phyloP scores from a whole-genome alignment of 2,113 vertebrate genomes.

The Oncorhynchus nerka region DNA sequence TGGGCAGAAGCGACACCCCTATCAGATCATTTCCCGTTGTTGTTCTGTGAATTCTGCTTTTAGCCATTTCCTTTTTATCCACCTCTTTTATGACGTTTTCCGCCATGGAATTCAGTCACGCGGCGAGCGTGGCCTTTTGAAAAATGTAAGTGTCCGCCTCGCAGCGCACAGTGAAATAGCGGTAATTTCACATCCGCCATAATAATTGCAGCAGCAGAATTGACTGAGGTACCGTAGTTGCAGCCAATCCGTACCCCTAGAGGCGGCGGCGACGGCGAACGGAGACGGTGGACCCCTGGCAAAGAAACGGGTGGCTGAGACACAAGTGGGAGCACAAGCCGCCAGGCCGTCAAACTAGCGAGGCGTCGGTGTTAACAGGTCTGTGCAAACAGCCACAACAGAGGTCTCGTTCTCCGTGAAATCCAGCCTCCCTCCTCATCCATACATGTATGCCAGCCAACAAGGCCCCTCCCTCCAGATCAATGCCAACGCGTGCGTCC shows the following conservation, averaged over 20 bases:
- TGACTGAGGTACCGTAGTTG: not conserved
- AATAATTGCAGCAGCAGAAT: slow-evolving; percentile 7
- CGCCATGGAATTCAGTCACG: slow-evolving; percentile 9
- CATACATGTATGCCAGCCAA: slow-evolving; percentile 27
- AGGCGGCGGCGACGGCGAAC: not conserved
- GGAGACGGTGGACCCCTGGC: not conserved
- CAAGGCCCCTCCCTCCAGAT: slow-evolving; percentile 19
- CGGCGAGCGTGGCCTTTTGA: not conserved
- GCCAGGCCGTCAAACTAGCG: no score
- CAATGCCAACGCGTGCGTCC: not conserved
- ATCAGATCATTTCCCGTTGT: slow-evolving; percentile 2
- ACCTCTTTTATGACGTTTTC: slow-evolving; percentile 25
- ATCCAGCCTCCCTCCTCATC: slow-evolving; percentile 25
- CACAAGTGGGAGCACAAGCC: not conserved
- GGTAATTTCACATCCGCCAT: not conserved
- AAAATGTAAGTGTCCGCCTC: slow-evolving; percentile 4
- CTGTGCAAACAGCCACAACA: not conserved
- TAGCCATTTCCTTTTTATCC: slow-evolving; percentile 3
- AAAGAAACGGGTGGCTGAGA: slow-evolving; percentile 16
- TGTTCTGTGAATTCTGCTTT: slow-evolving; percentile 1
- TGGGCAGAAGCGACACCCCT: slow-evolving; percentile 5
- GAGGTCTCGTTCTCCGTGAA: slow-evolving; percentile 7
- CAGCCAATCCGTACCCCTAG: not conserved
- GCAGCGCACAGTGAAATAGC: not conserved
- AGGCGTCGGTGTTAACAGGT: no score